Percentiles rank a stretch among this genome's conserved stretches.
phyloP scores from a whole-genome alignment of 2,113 vertebrate genomes.

The Macaca nemestrina region DNA sequence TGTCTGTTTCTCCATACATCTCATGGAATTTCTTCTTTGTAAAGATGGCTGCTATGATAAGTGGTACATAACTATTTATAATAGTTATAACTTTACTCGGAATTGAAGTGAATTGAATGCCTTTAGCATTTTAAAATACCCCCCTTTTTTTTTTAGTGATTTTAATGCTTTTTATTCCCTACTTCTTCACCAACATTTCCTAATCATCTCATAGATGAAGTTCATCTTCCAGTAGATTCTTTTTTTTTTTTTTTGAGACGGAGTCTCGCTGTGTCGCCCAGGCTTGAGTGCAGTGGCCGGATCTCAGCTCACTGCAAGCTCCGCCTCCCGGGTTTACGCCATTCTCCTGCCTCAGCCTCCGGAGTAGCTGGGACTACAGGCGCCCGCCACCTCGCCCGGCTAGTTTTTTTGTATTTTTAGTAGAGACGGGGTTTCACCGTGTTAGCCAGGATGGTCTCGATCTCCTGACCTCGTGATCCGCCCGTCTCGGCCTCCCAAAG shows the following conservation, averaged over 20 bases:
- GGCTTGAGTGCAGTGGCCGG: too few species aligned
- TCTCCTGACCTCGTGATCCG: too few species aligned
- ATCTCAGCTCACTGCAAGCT: too few species aligned
- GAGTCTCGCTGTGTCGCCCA: too few species aligned
- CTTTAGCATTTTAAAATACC: slow-evolving; percentile 14
- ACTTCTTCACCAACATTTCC: neutral
- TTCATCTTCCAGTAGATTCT: neutral
- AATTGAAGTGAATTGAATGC: neutral
- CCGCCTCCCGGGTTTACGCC: too few species aligned
- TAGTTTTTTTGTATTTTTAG: too few species aligned
- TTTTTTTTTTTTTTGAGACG: neutral
- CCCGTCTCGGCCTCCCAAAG: too few species aligned
- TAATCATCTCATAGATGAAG: neutral
- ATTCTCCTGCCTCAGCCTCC: too few species aligned
- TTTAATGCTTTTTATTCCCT: neutral
- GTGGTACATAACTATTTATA: neutral
- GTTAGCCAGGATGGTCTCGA: too few species aligned
- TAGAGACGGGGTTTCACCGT: too few species aligned
- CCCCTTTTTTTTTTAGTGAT: neutral
- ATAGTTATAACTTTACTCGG: neutral
- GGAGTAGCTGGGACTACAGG: too few species aligned
- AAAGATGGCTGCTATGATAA: neutral
- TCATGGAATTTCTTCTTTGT: slow-evolving; percentile 32
- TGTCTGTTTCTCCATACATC: neutral
- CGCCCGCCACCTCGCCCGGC: too few species aligned